Base-by-base conservation (phyloP, 1,140 invertebrate species). In the Meloidogyne exigua region DNA sequence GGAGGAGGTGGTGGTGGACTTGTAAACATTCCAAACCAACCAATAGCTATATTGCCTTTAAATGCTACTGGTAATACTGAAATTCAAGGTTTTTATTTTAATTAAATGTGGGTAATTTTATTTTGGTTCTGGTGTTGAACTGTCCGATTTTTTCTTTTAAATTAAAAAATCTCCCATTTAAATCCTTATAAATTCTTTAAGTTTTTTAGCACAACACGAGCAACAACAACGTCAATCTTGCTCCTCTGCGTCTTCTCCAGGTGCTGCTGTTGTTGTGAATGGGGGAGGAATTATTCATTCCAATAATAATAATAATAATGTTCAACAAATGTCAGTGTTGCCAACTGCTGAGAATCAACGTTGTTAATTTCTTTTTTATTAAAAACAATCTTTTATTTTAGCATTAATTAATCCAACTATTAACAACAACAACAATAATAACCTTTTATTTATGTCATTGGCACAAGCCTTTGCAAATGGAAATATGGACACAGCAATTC, bases 1-100 rank as follows among this genome's bases (percentile, higher is more conserved):
- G 49, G 25, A 7, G 44, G 13, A 28, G 28, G 63, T 18, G 70
- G 42, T 28, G 44, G 9, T 25, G 42, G 57, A 72, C 10, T 39
- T 62, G 57, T 49, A 18, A 49, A 72, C 18, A 15, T 18, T 39
- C n/a, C 2, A 44, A 65, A 39, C 12, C 71, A 72, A 39, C 39
- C 72, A 21, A 15, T 73, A 36, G 72, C 72, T 64, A 64, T 73
- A 39, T 36, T 73, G 13, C 72, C 72, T 28, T 36, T 73, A n/a
- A 73, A 73, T 32, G 72, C 72, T 57, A 57, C 49, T 57, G 49
- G 49, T 9, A 68, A 68, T 21, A 23, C 2, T 69, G 26, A 39
- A 44, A 39, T 18, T 36, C 28, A 32, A 68, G 66, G 66, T 68
- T 57, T 57, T 9, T 57, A 18, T n/a, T 57, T 57, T n/a, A n/a